These are phyloP conservation scores for Monopterus albus DNA, from an alignment of 2,113 vertebrate species.

Conservation along the genomic window DNA sequence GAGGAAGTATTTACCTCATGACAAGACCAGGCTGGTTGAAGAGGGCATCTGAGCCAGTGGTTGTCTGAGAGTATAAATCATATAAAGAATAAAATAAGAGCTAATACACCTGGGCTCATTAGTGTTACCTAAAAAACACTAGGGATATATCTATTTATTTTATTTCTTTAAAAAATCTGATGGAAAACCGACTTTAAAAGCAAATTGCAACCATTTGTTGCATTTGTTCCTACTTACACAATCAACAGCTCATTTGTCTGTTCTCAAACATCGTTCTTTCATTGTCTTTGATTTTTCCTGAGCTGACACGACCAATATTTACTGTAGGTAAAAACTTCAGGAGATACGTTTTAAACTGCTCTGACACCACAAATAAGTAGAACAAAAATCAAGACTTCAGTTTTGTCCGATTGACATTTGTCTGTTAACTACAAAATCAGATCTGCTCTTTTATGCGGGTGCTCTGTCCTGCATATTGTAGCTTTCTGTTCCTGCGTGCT, in stretches of 20 bases:
- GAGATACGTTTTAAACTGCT: no score
- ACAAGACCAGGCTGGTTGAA: slow-evolving; percentile 26
- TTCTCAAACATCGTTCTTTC: background rate
- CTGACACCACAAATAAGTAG: no score
- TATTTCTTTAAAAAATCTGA: no score
- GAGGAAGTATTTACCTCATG: slow-evolving; percentile 1
- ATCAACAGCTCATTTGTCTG: background rate
- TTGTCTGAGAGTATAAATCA: background rate
- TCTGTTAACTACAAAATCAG: no score
- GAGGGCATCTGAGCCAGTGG: background rate
- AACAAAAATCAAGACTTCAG: no score
- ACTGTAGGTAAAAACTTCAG: background rate
- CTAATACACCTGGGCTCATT: background rate
- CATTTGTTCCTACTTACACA: background rate
- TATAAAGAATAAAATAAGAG: no score
- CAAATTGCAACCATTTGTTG: background rate
- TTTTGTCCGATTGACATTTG: no score
- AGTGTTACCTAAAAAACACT: background rate
- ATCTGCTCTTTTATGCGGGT: no score
- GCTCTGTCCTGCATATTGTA: no score
- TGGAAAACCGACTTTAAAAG: background rate
- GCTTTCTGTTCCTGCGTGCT: no score
- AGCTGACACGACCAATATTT: slow-evolving; percentile 19
- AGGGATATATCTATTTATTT: no score
- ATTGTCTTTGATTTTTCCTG: background rate